phyloP scores from a whole-genome alignment of 2,113 vertebrate species.

The Microtus oregoni region DNA sequence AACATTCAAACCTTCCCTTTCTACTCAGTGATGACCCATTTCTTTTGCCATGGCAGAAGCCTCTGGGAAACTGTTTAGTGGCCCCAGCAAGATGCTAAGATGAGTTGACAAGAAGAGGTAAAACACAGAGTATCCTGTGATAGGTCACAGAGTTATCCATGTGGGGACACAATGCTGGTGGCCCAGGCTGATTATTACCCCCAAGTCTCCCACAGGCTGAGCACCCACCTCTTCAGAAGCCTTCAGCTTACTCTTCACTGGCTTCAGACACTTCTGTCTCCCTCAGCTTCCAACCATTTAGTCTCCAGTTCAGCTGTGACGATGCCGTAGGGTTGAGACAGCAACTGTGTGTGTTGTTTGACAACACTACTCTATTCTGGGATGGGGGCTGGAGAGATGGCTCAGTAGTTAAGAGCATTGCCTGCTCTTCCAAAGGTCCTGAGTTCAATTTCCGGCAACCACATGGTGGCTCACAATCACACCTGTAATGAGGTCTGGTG shows the following conservation, averaged over 20 bases:
- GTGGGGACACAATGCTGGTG: background rate
- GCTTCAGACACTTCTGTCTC: background rate
- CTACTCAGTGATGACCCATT: too few species aligned
- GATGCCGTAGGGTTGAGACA: background rate
- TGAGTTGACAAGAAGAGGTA: too few species aligned
- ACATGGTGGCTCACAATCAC: too few species aligned
- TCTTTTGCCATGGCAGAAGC: too few species aligned
- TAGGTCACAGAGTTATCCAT: background rate
- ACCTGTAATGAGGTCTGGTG: too few species aligned
- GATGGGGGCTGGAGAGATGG: too few species aligned
- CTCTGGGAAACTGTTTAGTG: too few species aligned
- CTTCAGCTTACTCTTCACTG: background rate
- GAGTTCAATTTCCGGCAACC: too few species aligned
- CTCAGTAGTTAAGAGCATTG: too few species aligned
- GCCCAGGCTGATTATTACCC: background rate
- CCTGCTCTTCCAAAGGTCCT: too few species aligned
- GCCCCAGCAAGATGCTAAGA: too few species aligned
- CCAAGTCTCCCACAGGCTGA: background rate
- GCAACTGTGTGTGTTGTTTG: background rate
- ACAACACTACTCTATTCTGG: background rate
- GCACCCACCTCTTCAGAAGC: background rate
- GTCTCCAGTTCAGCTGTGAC: background rate
- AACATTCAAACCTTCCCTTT: too few species aligned
- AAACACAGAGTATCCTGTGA: background rate
- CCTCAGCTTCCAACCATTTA: background rate